These are phyloP conservation scores for Craniophora ligustri DNA, from an alignment of 2,888 invertebrate species.

Conservation along the genomic window DNA sequence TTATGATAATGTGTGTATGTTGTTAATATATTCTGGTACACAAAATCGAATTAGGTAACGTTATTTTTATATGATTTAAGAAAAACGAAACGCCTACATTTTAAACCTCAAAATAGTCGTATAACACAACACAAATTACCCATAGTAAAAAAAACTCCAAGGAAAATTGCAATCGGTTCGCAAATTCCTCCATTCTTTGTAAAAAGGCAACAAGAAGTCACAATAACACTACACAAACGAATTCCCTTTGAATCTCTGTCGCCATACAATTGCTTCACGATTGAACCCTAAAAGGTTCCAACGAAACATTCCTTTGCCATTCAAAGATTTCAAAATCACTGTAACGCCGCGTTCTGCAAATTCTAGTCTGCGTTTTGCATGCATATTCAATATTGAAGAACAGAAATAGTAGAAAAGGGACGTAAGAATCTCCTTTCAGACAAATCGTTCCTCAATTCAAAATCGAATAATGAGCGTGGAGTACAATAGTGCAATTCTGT, in stretches of 20 bases:
- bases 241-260: conserved; percentile 18
- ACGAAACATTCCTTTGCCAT: conserved; percentile 37
- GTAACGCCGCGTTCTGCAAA: conserved; percentile 31
- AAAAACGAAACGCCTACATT: too few relatives aligned
- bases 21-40: too few relatives aligned
- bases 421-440: conserved; percentile 55
- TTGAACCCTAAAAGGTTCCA: conserved; percentile 36
- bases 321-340: conserved; percentile 41
- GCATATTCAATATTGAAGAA: conserved; percentile 51
- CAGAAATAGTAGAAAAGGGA: conserved; percentile 38
- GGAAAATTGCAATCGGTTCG: background rate
- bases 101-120: too few relatives aligned
- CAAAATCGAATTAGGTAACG: too few relatives aligned
- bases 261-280: conserved; percentile 28
- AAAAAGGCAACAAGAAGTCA: conserved; percentile 10
- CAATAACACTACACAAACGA: conserved; percentile 24
- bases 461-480: conserved; percentile 45
- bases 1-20: too few relatives aligned
- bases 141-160: too few relatives aligned
- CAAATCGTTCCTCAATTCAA: conserved; percentile 55
- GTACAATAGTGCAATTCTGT: conserved; percentile 50
- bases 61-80: too few relatives aligned
- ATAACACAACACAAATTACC: too few relatives aligned
- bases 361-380: conserved; percentile 39
- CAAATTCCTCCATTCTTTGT: background rate